These are phyloP conservation scores for Turnix velox DNA, from an alignment of 2,113 vertebrate species.

Conservation along the genomic window DNA sequence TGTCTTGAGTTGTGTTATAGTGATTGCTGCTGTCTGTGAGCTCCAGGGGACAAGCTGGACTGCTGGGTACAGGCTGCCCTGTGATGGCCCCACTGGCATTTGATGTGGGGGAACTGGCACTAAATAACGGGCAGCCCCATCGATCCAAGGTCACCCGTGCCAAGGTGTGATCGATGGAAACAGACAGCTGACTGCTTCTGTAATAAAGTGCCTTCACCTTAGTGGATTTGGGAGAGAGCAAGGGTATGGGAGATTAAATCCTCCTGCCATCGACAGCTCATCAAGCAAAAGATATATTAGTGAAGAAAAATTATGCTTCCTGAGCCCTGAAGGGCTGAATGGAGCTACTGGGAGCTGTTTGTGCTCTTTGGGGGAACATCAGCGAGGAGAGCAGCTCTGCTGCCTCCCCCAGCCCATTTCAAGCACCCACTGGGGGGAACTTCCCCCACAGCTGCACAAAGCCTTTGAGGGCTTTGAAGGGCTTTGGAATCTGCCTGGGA, in stretches of 20 bases:
- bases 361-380: background rate
- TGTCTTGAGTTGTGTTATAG: background rate
- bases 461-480: background rate
- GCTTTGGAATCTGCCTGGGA: background rate
- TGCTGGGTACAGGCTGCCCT: background rate
- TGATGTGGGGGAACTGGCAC: constrained; percentile 42
- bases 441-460: background rate
- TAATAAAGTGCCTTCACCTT: constrained; percentile 71
- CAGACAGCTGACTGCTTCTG: constrained; percentile 69
- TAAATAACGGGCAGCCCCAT: constrained; percentile 66
- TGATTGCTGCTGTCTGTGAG: background rate
- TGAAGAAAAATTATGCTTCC: constrained; percentile 41
- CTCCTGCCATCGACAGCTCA: constrained; percentile 50
- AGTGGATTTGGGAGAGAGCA: constrained; percentile 39
- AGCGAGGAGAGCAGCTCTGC: background rate
- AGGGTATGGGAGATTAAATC: constrained; percentile 69
- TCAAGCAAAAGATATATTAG: constrained; percentile 58
- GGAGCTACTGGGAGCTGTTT: background rate
- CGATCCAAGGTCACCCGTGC: constrained; percentile 68
- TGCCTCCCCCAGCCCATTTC: background rate
- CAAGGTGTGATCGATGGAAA: constrained; percentile 65
- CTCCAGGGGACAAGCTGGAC: background rate
- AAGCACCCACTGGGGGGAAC: background rate
- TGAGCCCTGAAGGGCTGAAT: background rate
- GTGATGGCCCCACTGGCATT: background rate